These are phyloP conservation scores for Sepiola atlantica DNA, from an alignment of 2,888 invertebrate species.

Conservation along the genomic window DNA sequence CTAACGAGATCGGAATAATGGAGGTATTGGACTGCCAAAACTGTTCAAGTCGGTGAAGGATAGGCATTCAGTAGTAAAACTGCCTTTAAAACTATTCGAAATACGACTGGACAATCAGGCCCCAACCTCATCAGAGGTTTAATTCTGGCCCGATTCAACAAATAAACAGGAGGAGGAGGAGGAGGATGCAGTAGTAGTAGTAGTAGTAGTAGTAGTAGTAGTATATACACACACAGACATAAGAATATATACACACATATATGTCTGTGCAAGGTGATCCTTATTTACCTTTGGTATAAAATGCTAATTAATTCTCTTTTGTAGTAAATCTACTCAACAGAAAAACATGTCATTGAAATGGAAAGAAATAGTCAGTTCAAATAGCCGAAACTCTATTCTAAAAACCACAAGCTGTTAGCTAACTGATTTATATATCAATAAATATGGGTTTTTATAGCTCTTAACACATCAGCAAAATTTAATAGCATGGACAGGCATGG, in stretches of 20 bases:
- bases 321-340: background rate
- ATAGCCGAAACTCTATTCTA: background rate
- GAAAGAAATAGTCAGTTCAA: background rate
- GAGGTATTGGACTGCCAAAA: no score
- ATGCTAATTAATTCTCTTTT: background rate
- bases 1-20: no score
- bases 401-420: background rate
- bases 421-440: constrained; percentile 32
- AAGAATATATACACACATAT: background rate
- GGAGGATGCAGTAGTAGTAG: no score
- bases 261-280: background rate
- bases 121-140: no score
- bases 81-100: no score
- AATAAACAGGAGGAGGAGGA: no score
- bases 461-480: background rate
- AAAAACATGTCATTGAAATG: background rate
- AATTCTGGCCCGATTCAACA: no score
- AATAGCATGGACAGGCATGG: background rate
- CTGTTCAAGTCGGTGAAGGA: no score
- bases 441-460: background rate
- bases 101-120: no score
- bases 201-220: no score
- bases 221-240: no score
- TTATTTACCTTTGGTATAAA: background rate
- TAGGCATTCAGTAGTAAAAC: no score